Conservation (phyloP, 2,888 invertebrate species). For the Arrhopalites spinosus region DNA sequence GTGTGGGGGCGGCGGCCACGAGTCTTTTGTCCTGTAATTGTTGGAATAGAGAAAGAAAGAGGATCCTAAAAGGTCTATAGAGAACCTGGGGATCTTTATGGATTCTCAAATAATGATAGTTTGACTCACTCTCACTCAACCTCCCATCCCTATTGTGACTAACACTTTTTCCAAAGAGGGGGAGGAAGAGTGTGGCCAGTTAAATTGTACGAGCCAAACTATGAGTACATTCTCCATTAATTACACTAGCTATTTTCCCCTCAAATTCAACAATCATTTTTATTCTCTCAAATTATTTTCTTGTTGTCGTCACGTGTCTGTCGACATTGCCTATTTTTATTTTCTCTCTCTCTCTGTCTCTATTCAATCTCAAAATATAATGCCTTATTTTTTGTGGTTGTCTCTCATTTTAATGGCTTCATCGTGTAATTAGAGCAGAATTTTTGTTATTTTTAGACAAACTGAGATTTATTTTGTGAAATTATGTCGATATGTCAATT, state of each 20-base stretch:
- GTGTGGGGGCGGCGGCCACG: conserved; percentile 27
- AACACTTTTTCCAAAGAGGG: no score
- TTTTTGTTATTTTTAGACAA: no score
- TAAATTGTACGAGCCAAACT: conserved; percentile 11
- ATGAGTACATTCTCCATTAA: conserved; percentile 14
- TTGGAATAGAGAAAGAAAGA: neutral
- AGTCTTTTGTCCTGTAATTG: conserved; percentile 14
- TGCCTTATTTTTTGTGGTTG: no score
- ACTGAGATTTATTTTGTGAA: no score
- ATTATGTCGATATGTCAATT: no score
- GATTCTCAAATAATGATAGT: conserved; percentile 18
- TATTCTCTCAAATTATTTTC: no score
- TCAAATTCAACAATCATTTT: neutral
- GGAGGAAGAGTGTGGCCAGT: conserved; percentile 18
- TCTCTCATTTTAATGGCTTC: no score
- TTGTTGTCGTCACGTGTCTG: no score
- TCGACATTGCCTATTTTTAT: no score
- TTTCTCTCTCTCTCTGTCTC: no score
- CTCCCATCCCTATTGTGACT: conserved; percentile 7
- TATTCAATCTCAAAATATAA: no score
- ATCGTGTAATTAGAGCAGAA: no score
- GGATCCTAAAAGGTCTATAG: neutral
- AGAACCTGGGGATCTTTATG: neutral
- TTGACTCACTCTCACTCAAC: conserved; percentile 20
- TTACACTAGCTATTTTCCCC: conserved; percentile 1